Conservation (phyloP, 2,113 vertebrate genomes). For the Mustelus asterias region DNA sequence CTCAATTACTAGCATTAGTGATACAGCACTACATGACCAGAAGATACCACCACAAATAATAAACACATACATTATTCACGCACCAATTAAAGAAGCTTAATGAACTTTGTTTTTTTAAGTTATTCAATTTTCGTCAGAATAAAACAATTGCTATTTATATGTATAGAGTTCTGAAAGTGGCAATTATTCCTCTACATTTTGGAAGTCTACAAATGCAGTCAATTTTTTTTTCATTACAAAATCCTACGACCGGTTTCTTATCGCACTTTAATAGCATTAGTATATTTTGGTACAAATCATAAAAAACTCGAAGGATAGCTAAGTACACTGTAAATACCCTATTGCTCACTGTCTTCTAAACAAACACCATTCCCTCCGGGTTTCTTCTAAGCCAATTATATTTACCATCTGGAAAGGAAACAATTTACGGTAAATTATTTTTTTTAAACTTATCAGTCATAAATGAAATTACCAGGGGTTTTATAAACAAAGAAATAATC, state of each 20-base stretch:
- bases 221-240: not conserved
- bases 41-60: not conserved
- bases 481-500: slow-evolving; percentile 1
- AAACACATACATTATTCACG: not conserved
- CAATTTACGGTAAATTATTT: not conserved
- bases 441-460: not conserved
- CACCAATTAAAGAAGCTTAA: not conserved
- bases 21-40: not conserved
- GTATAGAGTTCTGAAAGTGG: not conserved
- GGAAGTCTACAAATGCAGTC: not conserved
- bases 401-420: not conserved
- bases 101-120: not conserved
- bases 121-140: not conserved
- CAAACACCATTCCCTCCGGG: not conserved
- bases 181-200: not conserved
- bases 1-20: not conserved
- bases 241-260: not conserved
- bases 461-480: not conserved
- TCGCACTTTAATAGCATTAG: not conserved
- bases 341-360: not conserved
- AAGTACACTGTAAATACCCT: not conserved
- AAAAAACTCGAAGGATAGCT: not conserved
- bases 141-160: not conserved
- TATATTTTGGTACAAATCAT: not conserved
- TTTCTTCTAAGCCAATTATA: not conserved